Evolutionary conservation across 2,888 invertebrate genomes (phyloP), one percentile per base, ranked within the genome.

Genomic region (Disparrhopalites patrizii): DNA sequence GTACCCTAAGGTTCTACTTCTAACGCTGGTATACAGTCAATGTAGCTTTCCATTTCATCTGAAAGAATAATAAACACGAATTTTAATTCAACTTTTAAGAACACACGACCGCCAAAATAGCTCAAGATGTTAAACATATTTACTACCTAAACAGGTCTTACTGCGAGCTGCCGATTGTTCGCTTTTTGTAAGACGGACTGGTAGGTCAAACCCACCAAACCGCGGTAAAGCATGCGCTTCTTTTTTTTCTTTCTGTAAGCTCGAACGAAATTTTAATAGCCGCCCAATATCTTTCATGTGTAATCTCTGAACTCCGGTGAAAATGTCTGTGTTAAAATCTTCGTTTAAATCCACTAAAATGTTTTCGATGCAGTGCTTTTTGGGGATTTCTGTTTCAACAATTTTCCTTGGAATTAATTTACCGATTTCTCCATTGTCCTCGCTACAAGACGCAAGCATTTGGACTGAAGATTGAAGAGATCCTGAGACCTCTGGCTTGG

Each of bases 41-140:
- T 43, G 28, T n/a, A 36, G 28, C 13, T 30, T 30, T 58, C 58
- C 10, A 58, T 43, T 25, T 58, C 58, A 43, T 58, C 58, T 58
- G 43, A 7, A 58, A 23, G 7, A 47, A 47, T 36, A 10, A 36
- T 36, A 36, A 36, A 36, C 15, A 15, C 7, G 7, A 36, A 36
- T 36, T 43, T 15, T 43, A 15, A 5, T 43, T n/a, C 43, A n/a
- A n/a, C n/a, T n/a, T n/a, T n/a, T n/a, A n/a, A n/a, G n/a, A n/a
- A n/a, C n/a, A n/a, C n/a, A n/a, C n/a, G n/a, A n/a, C n/a, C n/a
- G n/a, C n/a, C n/a, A n/a, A n/a, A n/a, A n/a, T n/a, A n/a, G n/a
- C n/a, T n/a, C n/a, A n/a, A n/a, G 36, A 36, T 36, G 8, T 36
- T 36, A 13, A 27, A 47, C 27, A 40, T 20, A 15, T 27, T 3